Evolutionary conservation across 1,140 invertebrate species (phyloP).

Genomic region (Diuraphis noxia): DNA sequence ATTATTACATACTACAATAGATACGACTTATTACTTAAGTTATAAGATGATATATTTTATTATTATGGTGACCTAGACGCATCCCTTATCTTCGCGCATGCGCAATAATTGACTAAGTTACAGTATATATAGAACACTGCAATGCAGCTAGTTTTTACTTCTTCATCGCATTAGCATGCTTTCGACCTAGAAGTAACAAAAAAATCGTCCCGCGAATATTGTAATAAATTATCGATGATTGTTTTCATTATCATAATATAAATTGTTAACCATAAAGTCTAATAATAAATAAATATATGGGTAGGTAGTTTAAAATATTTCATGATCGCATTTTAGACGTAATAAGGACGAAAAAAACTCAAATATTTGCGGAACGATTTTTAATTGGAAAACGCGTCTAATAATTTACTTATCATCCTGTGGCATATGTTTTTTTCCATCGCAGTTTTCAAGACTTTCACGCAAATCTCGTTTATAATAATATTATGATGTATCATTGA

Average conservation of each 20-base stretch:
- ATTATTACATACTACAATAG: too few relatives aligned
- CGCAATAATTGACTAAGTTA: too few relatives aligned
- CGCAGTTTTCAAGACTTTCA: neutral
- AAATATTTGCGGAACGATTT: neutral
- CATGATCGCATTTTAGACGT: neutral
- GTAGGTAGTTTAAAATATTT: neutral
- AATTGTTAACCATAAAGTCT: too few relatives aligned
- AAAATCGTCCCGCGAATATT: too few relatives aligned
- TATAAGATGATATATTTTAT: neutral
- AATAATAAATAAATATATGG: too few relatives aligned
- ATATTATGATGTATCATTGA: neutral
- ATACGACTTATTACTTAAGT: too few relatives aligned
- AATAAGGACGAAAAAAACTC: too few relatives aligned
- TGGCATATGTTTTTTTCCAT: neutral
- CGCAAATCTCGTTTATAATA: neutral
- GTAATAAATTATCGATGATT: too few relatives aligned
- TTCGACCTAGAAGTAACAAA: too few relatives aligned
- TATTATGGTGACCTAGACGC: neutral
- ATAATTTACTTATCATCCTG: neutral
- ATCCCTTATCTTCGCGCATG: neutral
- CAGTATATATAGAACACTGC: neutral
- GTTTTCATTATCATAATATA: too few relatives aligned
- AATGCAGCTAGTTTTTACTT: neutral
- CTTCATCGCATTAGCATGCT: neutral
- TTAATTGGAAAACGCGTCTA: neutral